Evolutionary conservation across 2,888 invertebrate species (phyloP), one percentile per base, ranked within the genome.

Genomic region (Empis stercorea): DNA sequence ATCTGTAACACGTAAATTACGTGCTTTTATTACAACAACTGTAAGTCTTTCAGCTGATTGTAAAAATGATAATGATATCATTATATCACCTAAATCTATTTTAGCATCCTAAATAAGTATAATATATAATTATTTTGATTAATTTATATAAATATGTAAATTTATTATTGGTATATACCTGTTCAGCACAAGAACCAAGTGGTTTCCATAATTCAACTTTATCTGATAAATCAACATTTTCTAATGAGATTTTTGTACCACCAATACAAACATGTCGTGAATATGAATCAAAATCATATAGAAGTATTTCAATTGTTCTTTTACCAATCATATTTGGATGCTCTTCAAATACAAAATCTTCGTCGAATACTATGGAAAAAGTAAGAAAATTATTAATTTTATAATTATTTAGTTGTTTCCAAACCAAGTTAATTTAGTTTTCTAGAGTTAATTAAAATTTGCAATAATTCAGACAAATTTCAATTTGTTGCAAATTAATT

Each of bases 1-100:
- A 62, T 93, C 94, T 81, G 93, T 92, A 30, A 92, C 88, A 63
- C 91, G 84, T 15, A 95, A 73, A 63, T 92, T 91, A 54, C 92
- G 76, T 1, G 87, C 93, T 69, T 94, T 94, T 56, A 94, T 87
- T 39, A 94, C 79, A 0, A 91, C 93, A 17, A 93, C 80, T 0
- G 91, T 92, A 16, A 95, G 75, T 23, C 93, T 79, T 14, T 91
- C 92, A 20, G 93, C 93, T 17, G 88, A 89, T 13, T 91, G 92
- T 34, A 93, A 73, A 67, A 92, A 95, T 58, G 92, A 89, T 45
- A 95, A 71, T 1, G 92, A 91, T 45, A 95, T 67, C 86, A 94
- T 88, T 61, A 95, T 67, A 70, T 95, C 94, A 0, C 94, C 94
- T 23, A 92, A 73, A 61, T 91, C 85, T 48, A 87, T 81, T 66